Base-by-base conservation (phyloP, 2,888 invertebrate genomes). In the Syrista parreyssii region DNA sequence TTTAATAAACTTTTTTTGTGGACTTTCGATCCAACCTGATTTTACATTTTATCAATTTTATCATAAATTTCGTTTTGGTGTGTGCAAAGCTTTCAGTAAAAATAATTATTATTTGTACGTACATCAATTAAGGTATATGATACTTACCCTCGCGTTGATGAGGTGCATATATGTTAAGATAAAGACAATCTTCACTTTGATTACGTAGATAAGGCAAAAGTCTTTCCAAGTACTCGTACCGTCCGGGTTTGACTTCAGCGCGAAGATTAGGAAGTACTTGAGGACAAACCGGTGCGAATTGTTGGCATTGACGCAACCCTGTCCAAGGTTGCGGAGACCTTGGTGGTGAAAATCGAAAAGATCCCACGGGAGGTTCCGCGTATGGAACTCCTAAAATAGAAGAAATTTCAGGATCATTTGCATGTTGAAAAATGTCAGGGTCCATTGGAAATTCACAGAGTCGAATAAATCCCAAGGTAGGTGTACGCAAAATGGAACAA, bases 111-210 rank as follows among this genome's bases (percentile, higher is more conserved):
- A 15, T 15, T 40, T 12, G 4, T 15, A 40, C 12, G 3, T 55
- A 75, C 71, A 72, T 73, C 78, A 78, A 81, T 79, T 79, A 75
- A 82, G 79, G 40, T 15, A 15, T 0, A 15, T 0, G 15, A 12
- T 69, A 86, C 95, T 94, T 92, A 97, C 97, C 96, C 92, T 94
- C 94, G 82, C 80, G 69, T 79, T 90, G 90, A 84, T 95, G 95
- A 1, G 98, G 98, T 55, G 97, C 95, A 91, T 97, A 99, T 81
- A 99, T 95, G 92, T 98, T 99, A 88, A 99, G 93, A 91, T 97
- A 97, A 77, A 98, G 93, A 88, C 98, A 99, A 90, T 99, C 98
- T 92, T 96, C 96, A 75, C 94, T 95, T 89, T 96, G 95, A 78
- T 94, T 93, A 82, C 92, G 92, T 76, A 96, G 91, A 92, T 95